These are phyloP conservation scores for Aulostomus chinensis DNA, from an alignment of 2,797 vertebrate genomes.

Conservation along the genomic window DNA sequence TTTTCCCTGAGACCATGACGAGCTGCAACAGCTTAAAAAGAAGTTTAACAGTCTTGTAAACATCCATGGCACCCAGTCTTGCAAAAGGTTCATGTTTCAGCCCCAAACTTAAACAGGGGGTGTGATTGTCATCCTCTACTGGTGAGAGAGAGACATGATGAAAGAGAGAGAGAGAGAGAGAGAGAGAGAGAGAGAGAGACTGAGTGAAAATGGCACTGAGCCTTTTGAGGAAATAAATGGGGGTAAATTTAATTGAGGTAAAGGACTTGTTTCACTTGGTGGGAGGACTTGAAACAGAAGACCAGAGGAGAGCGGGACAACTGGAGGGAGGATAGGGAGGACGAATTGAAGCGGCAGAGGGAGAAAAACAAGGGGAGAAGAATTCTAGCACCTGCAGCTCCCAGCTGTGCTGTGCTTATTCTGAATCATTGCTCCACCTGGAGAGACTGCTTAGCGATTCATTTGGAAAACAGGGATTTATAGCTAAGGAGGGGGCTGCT, in stretches of 20 bases:
- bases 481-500: slow-evolving; percentile 34
- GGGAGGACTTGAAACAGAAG: not conserved
- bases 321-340: not conserved
- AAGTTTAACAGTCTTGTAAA: slow-evolving; percentile 52
- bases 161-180: not conserved
- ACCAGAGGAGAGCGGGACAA: not conserved
- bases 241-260: slow-evolving; percentile 50
- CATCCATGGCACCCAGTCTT: slow-evolving; percentile 47
- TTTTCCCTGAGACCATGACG: slow-evolving; percentile 15
- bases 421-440: slow-evolving; percentile 65
- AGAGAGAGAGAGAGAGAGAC: not conserved
- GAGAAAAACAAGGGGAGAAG: slow-evolving; percentile 18
- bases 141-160: not conserved
- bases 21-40: slow-evolving; percentile 18
- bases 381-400: slow-evolving; percentile 63
- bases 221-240: slow-evolving; percentile 33
- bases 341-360: slow-evolving; percentile 15
- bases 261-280: slow-evolving; percentile 14
- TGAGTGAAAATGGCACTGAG: not conserved
- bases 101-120: slow-evolving; percentile 34
- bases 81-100: slow-evolving; percentile 31
- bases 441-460: slow-evolving; percentile 62
- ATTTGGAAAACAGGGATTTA: slow-evolving; percentile 75
- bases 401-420: slow-evolving; percentile 65
- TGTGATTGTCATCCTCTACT: slow-evolving; percentile 23